A percentile compares a stretch with the other conserved stretches of the same genome.
Conservation (phyloP, 2,888 invertebrate species). For the Drosophila algonquin region DNA sequence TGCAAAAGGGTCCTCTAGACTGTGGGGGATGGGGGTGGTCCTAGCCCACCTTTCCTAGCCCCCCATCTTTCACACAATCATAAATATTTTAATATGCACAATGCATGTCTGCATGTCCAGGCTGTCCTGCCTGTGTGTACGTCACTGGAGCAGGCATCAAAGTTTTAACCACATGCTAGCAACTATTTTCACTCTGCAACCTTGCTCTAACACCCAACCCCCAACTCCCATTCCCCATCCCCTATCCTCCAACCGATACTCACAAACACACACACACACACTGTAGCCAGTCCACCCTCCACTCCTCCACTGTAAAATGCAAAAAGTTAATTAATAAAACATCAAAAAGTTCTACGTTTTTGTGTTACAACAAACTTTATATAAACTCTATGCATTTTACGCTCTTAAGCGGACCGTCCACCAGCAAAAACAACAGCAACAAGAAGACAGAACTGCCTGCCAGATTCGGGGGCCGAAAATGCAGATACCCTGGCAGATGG, state of each 20-base stretch:
- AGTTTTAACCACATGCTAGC: constrained; percentile 74
- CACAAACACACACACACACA: neutral
- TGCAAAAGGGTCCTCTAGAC: constrained; percentile 18
- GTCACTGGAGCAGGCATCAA: constrained; percentile 77
- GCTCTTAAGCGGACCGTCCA: constrained; percentile 55
- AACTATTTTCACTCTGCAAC: constrained; percentile 26
- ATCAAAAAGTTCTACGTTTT: constrained; percentile 79
- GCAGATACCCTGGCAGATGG: neutral
- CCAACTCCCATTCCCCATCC: too few species aligned
- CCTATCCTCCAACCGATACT: neutral
- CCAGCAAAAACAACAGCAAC: neutral
- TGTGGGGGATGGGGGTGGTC: neutral
- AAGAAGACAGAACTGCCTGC: neutral
- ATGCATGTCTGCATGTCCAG: constrained; percentile 40
- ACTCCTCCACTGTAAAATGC: constrained; percentile 53
- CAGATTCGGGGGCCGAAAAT: neutral
- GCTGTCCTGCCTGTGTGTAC: constrained; percentile 54
- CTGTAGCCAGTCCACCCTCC: neutral
- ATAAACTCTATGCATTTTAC: constrained; percentile 76
- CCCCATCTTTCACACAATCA: constrained; percentile 40
- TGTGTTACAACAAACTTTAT: constrained; percentile 75
- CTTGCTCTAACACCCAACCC: neutral
- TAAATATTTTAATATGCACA: constrained; percentile 73
- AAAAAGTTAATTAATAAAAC: constrained; percentile 79
- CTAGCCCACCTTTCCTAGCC: neutral